phyloP scores from a whole-genome alignment of 2,888 invertebrate species.

The Hoplodrina blanda region DNA sequence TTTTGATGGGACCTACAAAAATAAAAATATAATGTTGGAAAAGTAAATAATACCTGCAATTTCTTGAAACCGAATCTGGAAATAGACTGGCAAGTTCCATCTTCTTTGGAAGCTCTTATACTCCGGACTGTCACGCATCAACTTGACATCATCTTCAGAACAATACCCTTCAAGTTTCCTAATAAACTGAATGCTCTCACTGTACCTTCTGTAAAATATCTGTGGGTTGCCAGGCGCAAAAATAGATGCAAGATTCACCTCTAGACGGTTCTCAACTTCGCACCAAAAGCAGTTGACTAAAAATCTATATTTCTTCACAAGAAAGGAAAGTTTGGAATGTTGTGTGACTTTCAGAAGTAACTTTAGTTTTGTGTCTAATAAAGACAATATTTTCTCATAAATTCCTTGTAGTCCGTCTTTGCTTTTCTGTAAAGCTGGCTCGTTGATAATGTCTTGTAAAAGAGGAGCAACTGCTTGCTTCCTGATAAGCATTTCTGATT shows the following conservation, averaged over 20 bases:
- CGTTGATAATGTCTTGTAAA: constrained; percentile 93
- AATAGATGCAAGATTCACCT: constrained; percentile 95
- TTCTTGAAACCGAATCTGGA: constrained; percentile 98
- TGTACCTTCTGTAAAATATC: constrained; percentile 95
- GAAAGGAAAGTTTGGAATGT: constrained; percentile 86
- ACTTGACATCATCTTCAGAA: constrained; percentile 88
- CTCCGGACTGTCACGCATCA: constrained; percentile 92
- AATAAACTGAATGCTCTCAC: constrained; percentile 94
- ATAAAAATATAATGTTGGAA: not conserved
- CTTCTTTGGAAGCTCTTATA: constrained; percentile 95
- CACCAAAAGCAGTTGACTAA: constrained; percentile 97
- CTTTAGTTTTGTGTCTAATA: constrained; percentile 93
- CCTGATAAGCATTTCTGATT: constrained; percentile 93
- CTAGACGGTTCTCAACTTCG: constrained; percentile 95
- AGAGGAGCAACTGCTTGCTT: constrained; percentile 92
- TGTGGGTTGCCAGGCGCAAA: constrained; percentile 98
- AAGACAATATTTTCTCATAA: constrained; percentile 93
- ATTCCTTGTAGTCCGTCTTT: constrained; percentile 93
- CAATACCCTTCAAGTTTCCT: constrained; percentile 93
- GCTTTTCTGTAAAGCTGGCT: constrained; percentile 91
- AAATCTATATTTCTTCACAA: constrained; percentile 84
- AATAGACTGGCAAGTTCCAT: constrained; percentile 99
- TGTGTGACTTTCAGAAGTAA: constrained; percentile 88
- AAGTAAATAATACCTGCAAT: constrained; percentile 92
- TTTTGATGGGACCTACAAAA: no score